phyloP scores from a whole-genome alignment of 2,113 vertebrate genomes.

The Emydura subglobosa region DNA sequence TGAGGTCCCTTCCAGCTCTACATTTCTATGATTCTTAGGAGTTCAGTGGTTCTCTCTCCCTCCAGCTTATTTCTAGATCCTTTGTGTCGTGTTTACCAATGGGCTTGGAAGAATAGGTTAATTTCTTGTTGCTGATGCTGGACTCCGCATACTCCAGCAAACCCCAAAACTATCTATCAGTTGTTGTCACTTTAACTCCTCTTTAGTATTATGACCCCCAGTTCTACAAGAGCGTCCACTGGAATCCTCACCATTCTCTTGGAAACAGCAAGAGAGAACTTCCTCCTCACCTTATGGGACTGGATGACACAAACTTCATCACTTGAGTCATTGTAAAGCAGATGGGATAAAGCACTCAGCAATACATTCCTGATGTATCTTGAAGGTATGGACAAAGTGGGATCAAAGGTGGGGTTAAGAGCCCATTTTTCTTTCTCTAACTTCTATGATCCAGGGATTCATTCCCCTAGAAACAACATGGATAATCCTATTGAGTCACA shows the following conservation, averaged over 20 bases:
- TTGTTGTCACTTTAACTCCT: not conserved
- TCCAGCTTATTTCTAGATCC: not conserved
- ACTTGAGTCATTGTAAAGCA: not conserved
- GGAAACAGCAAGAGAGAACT: not conserved
- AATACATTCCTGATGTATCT: accelerated
- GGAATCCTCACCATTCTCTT: not conserved
- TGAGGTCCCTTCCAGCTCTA: not conserved
- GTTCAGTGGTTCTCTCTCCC: not conserved
- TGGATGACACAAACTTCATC: not conserved
- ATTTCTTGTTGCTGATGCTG: not conserved
- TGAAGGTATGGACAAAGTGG: not conserved
- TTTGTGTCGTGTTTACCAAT: not conserved
- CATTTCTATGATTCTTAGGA: not conserved
- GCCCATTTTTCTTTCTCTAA: not conserved
- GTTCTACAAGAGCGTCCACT: not conserved
- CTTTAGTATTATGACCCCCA: not conserved
- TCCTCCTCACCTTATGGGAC: not conserved
- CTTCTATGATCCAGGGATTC: not conserved
- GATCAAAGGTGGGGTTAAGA: accelerated
- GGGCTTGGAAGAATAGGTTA: not conserved
- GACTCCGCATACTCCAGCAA: not conserved
- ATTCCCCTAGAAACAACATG: not conserved
- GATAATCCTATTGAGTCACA: not conserved
- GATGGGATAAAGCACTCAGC: not conserved
- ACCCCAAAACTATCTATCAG: too few species aligned